Evolutionary conservation across 2,113 vertebrate species (phyloP).

Genomic region (Girardinichthys multiradiatus): DNA sequence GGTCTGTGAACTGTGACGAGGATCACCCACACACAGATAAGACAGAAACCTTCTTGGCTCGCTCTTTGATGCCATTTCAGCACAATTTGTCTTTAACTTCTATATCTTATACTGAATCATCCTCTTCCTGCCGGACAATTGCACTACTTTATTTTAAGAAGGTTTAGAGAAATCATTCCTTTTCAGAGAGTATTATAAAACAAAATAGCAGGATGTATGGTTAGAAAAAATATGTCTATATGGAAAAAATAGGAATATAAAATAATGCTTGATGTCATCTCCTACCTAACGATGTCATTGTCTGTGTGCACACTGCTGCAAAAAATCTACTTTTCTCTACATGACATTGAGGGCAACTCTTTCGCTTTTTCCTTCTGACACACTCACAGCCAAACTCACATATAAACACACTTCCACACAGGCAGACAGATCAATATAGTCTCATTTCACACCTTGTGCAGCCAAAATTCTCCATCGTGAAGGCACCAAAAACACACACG

Average conservation of each 20-base stretch:
- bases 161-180: conserved; percentile 6
- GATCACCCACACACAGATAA: conserved; percentile 8
- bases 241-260: neutral
- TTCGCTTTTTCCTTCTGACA: neutral
- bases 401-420: conserved; percentile 29
- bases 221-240: neutral
- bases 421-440: conserved; percentile 65
- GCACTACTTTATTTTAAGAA: conserved; percentile 4
- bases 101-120: neutral
- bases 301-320: neutral
- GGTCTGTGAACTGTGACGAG: conserved; percentile 12
- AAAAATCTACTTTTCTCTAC: conserved; percentile 13
- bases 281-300: conserved; percentile 14
- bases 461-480: conserved; percentile 51
- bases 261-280: neutral
- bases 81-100: conserved; percentile 25
- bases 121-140: conserved; percentile 3
- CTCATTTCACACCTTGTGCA: conserved; percentile 73
- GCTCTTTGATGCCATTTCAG: conserved; percentile 10
- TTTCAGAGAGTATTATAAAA: conserved; percentile 18
- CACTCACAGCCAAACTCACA: neutral
- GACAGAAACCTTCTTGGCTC: neutral
- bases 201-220: neutral
- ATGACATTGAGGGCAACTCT: conserved; percentile 14
- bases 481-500: conserved; percentile 40